Conservation (phyloP, 2,888 invertebrate species). For the Sycophila texana region DNA sequence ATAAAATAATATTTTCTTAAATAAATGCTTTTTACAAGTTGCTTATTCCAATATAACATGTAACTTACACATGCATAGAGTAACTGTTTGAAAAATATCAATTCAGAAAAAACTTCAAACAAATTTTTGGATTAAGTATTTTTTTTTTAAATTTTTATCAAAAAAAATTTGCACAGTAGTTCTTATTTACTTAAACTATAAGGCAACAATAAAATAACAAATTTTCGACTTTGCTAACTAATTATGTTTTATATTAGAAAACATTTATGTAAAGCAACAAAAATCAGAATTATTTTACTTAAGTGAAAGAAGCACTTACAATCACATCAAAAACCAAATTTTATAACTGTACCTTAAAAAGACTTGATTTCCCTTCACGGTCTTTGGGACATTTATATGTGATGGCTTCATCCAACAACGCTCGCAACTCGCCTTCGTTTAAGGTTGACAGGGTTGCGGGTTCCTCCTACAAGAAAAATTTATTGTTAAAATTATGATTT, state of each 20-base stretch:
- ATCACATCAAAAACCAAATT: slow-evolving; percentile 14
- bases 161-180: not conserved
- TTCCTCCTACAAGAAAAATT: slow-evolving; percentile 69
- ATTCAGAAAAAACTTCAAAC: not conserved
- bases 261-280: slow-evolving; percentile 10
- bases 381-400: slow-evolving; percentile 91
- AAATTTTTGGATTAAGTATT: not conserved
- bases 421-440: slow-evolving; percentile 86
- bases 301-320: slow-evolving; percentile 40
- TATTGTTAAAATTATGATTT: slow-evolving; percentile 17
- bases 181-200: not conserved
- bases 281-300: slow-evolving; percentile 5
- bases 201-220: not conserved
- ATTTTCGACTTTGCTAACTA: slow-evolving; percentile 9
- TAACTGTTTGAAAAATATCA: slow-evolving; percentile 3
- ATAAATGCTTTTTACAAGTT: slow-evolving; percentile 16
- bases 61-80: slow-evolving; percentile 7
- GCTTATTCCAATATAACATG: slow-evolving; percentile 1
- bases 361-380: slow-evolving; percentile 88
- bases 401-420: slow-evolving; percentile 88
- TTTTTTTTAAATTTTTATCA: not conserved
- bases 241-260: slow-evolving; percentile 13
- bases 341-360: slow-evolving; percentile 82
- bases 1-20: slow-evolving; percentile 24
- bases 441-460: slow-evolving; percentile 77